Evolutionary conservation across 2,113 vertebrate species (phyloP), one percentile per base, ranked within the genome.

Genomic region (Gavialis gangeticus): DNA sequence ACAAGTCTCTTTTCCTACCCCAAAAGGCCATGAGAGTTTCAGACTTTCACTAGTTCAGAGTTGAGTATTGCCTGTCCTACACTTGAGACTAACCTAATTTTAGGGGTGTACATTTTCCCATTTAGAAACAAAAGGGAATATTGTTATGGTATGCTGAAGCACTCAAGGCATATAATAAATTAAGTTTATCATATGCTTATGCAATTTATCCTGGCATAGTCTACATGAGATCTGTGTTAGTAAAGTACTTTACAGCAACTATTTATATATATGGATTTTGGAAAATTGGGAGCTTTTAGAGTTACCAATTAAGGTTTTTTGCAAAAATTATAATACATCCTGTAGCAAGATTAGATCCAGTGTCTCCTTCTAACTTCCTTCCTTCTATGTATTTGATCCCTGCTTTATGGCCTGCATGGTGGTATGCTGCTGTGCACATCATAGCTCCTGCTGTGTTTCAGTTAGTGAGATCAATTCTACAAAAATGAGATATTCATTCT

Each of bases 381-480:
- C 12, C 82, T 92, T 79, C 60, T 80, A 21, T 14, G 80, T 12
- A 16, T 5, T 8, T 16, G 25, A 78, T n/a, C 55, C 62, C 55
- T 8, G 11, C 64, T 60, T 24, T 93, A 75, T 94, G 79, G 58
- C 14, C 46, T 64, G 25, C 37, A 13, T 88, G 73, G 62, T 93
- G 21, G 63, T 37, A 16, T 0, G 69, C 46, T 66, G 77, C 3
- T 1, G 2, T 30, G 27, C 63, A 76, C 59, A 10, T 57, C 1
- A 0, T 17, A 84, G 75, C 87, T 91, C 75, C 81, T 79, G 81
- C 71, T 64, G 12, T 30, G 30, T 37, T 94, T 93, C 87, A 66
- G 60, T 93, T 91, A 79, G 15, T 37, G 56, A 84, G 71, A 84
- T 77, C 2, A 55, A 86, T 88, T 77, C 86, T 77, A 12, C 62